Conservation (phyloP, 1,140 invertebrate genomes). For the Oppia nitens region DNA sequence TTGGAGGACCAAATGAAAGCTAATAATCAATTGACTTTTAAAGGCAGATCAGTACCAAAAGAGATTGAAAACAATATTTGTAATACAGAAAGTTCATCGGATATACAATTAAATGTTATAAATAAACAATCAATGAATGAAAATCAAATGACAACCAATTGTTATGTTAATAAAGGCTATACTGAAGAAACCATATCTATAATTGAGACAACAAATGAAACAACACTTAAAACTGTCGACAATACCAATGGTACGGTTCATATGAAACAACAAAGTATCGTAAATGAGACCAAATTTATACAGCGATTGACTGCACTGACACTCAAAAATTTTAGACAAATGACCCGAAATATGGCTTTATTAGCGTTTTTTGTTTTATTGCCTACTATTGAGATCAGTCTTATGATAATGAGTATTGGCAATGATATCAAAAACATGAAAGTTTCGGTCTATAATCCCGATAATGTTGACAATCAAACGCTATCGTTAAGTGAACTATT, state of each 20-base stretch:
- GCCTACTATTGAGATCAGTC: slow-evolving; percentile 78
- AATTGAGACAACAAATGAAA: not conserved
- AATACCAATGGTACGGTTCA: not conserved
- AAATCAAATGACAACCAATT: not conserved
- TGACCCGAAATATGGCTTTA: slow-evolving; percentile 29
- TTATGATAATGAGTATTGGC: slow-evolving; percentile 86
- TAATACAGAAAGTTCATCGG: not conserved
- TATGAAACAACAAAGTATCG: not conserved
- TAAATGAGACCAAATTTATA: not conserved
- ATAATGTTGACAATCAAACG: not conserved
- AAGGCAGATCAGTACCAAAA: not conserved
- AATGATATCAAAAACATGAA: slow-evolving; percentile 63
- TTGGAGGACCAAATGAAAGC: no score
- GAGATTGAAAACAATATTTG: not conserved
- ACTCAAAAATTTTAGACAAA: slow-evolving; percentile 18
- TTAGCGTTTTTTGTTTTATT: slow-evolving; percentile 80
- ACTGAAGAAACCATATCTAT: not conserved
- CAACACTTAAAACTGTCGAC: not conserved
- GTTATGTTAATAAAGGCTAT: not conserved
- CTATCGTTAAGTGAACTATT: slow-evolving; percentile 15
- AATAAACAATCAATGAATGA: not conserved
- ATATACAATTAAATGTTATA: no score
- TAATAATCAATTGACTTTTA: not conserved
- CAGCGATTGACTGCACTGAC: slow-evolving; percentile 3
- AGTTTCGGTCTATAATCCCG: slow-evolving; percentile 48